A percentile compares a stretch with the other conserved stretches of the same genome.
phyloP scores from a whole-genome alignment of 2,797 vertebrate genomes.

The Setipinna tenuifilis region DNA sequence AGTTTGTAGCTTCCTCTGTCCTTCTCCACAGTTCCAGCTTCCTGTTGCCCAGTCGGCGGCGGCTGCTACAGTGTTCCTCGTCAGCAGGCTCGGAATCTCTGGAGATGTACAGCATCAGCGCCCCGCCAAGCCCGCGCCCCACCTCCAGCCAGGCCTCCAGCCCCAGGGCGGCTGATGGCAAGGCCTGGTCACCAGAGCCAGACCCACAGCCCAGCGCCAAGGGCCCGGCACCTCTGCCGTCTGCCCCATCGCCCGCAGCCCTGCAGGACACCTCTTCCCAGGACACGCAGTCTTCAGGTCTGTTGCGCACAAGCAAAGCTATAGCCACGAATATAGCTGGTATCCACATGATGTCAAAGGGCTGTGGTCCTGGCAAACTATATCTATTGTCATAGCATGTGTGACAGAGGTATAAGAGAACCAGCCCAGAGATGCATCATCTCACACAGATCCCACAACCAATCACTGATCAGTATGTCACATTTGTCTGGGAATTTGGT shows the following conservation, averaged over 20 bases:
- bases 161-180: constrained; percentile 62
- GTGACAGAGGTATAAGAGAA: too few relatives aligned
- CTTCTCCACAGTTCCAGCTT: constrained; percentile 74
- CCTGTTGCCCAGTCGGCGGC: constrained; percentile 70
- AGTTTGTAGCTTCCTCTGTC: not conserved
- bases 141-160: constrained; percentile 74
- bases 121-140: constrained; percentile 65
- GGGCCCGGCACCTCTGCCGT: constrained; percentile 53
- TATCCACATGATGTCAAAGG: not conserved
- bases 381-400: too few relatives aligned
- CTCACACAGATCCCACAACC: too few relatives aligned
- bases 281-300: constrained; percentile 81
- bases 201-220: constrained; percentile 59
- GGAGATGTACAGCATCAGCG: constrained; percentile 51
- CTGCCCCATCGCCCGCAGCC: constrained; percentile 67
- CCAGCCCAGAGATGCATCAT: too few relatives aligned
- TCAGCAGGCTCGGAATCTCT: constrained; percentile 64
- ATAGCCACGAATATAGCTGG: not conserved
- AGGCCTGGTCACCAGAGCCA: constrained; percentile 49
- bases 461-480: not conserved
- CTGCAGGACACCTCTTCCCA: constrained; percentile 76
- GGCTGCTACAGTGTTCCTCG: constrained; percentile 65
- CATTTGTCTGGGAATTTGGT: not conserved
- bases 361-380: too few relatives aligned
- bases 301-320: not conserved